Evolutionary conservation across 2,113 vertebrate genomes (phyloP).

Genomic region (Emydura subglobosa): DNA sequence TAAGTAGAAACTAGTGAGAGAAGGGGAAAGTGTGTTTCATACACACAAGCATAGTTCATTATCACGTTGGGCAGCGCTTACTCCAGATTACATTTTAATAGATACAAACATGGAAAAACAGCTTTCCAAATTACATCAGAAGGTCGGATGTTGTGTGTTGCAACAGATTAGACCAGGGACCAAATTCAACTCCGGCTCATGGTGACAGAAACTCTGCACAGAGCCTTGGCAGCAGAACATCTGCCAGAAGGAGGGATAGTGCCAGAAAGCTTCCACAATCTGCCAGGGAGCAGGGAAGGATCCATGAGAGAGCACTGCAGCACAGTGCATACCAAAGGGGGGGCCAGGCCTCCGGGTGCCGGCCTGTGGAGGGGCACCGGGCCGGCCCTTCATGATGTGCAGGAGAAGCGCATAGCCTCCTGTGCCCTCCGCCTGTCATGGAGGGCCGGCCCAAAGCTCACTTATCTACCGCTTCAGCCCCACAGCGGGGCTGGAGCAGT

Average conservation of each 20-base stretch:
- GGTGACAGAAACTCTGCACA: background rate
- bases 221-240: background rate
- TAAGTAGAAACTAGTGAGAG: background rate
- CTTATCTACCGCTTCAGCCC: too few species aligned
- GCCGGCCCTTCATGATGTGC: too few species aligned
- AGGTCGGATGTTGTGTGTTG: background rate
- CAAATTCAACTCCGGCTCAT: background rate
- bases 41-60: background rate
- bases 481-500: too few species aligned
- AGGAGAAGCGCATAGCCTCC: too few species aligned
- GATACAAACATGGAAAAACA: background rate
- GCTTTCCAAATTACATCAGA: background rate
- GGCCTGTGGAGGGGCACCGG: too few species aligned
- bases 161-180: background rate
- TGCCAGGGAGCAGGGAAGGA: too few species aligned
- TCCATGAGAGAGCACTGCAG: too few species aligned
- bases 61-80: background rate
- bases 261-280: background rate
- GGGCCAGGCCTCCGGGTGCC: too few species aligned
- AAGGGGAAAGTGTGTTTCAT: background rate
- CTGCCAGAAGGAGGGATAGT: background rate
- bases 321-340: too few species aligned
- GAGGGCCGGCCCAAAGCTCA: too few species aligned
- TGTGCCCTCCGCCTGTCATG: too few species aligned
- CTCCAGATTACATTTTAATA: constrained; percentile 1